Evolutionary conservation across 2,113 vertebrate species (phyloP).

Genomic region (Actenoides lindsayi): DNA sequence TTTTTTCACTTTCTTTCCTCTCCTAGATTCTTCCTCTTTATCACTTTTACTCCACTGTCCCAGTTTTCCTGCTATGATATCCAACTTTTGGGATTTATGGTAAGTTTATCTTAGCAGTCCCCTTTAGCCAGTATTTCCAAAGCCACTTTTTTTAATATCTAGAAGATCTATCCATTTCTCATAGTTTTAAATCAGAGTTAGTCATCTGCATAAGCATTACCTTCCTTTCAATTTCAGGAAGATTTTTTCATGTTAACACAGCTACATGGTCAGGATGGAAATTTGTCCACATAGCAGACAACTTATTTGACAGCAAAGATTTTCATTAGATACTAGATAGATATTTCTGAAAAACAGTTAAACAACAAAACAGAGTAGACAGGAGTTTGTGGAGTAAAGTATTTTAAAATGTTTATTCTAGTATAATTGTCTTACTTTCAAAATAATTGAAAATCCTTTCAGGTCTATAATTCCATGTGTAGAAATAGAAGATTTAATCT

Average conservation of each 20-base stretch:
- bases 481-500: neutral
- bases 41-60: rapidly evolving
- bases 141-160: neutral
- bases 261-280: neutral
- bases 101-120: neutral
- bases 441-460: neutral
- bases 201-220: neutral
- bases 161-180: neutral
- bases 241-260: neutral
- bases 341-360: neutral
- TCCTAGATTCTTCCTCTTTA: neutral
- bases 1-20: neutral
- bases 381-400: neutral
- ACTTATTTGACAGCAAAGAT: neutral
- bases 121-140: neutral
- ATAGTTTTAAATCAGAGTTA: neutral
- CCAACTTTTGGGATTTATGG: rapidly evolving
- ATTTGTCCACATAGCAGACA: neutral
- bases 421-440: neutral
- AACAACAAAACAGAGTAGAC: neutral
- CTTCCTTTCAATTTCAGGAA: neutral
- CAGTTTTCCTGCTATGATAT: neutral
- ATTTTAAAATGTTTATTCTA: neutral
- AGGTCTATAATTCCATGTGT: neutral
- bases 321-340: neutral